Conservation (phyloP, 2,888 invertebrate genomes). For the Tenthredo amoena region DNA sequence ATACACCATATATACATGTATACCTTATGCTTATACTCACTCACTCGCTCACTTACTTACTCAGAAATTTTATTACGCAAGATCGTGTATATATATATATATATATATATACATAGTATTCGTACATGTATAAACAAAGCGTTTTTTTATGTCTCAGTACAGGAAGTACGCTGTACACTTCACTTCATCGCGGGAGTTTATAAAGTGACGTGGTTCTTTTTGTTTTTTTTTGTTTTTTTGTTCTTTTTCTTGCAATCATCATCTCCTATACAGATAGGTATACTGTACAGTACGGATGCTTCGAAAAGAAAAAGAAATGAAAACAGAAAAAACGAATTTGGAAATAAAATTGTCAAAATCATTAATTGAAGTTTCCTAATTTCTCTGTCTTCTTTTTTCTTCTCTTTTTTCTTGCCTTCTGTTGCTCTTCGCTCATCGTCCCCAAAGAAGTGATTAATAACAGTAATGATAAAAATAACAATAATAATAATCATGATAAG, state of each 20-base stretch:
- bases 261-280: neutral
- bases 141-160: neutral
- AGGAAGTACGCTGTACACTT: conserved; percentile 1
- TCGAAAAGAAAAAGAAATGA: too few relatives aligned
- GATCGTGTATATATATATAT: neutral
- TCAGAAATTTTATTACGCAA: conserved; percentile 13
- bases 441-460: neutral
- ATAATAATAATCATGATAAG: neutral
- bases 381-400: too few relatives aligned
- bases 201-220: neutral
- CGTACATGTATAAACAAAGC: neutral
- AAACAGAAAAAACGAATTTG: too few relatives aligned
- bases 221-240: too few relatives aligned
- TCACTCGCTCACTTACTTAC: neutral
- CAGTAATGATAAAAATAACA: neutral
- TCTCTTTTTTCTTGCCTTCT: neutral
- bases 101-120: neutral
- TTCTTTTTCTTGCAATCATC: neutral
- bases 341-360: too few relatives aligned
- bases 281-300: neutral
- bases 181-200: neutral
- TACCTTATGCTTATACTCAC: neutral
- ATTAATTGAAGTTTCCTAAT: too few relatives aligned
- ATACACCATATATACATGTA: neutral
- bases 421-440: neutral